A percentile compares a stretch with the other conserved stretches of the same genome.
phyloP scores from a whole-genome alignment of 2,888 invertebrate species.

The Cotesia congregata region DNA sequence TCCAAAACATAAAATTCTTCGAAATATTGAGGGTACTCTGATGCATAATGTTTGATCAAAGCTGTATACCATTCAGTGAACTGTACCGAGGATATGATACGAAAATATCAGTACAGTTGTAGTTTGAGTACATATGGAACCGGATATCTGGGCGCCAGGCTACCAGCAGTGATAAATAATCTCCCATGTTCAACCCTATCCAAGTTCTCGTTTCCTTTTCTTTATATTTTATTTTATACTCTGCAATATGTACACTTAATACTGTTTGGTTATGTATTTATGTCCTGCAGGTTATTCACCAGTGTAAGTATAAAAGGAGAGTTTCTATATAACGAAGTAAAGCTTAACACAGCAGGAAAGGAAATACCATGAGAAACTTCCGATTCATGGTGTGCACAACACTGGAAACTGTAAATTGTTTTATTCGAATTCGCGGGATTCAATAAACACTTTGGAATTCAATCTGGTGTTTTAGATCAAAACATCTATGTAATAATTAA shows the following conservation, averaged over 20 bases:
- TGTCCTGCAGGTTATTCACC: background rate
- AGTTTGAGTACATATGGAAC: slow-evolving; percentile 19
- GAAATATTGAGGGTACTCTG: slow-evolving; percentile 15
- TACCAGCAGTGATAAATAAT: slow-evolving; percentile 34
- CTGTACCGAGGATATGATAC: background rate
- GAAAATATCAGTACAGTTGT: background rate
- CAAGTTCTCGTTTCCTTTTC: background rate
- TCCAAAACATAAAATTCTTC: slow-evolving; percentile 3
- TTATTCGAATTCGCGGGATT: background rate
- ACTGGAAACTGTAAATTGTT: slow-evolving; percentile 17
- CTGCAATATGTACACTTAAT: background rate
- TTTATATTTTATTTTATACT: background rate
- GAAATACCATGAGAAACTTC: slow-evolving; percentile 10
- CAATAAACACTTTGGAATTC: background rate
- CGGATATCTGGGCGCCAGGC: slow-evolving; percentile 40
- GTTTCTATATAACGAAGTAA: background rate
- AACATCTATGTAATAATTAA: background rate
- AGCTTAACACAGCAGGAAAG: slow-evolving; percentile 11
- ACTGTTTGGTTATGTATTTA: background rate
- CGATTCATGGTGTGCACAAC: slow-evolving; percentile 9
- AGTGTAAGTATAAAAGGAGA: background rate
- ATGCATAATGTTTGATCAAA: slow-evolving; percentile 39
- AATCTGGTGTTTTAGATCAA: background rate
- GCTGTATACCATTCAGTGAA: slow-evolving; percentile 26
- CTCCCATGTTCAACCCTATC: background rate